Percentiles rank a stretch among this genome's conserved stretches.
These are phyloP conservation scores for Cichladusa arquata DNA, from an alignment of 2,113 vertebrate species.

Conservation along the genomic window DNA sequence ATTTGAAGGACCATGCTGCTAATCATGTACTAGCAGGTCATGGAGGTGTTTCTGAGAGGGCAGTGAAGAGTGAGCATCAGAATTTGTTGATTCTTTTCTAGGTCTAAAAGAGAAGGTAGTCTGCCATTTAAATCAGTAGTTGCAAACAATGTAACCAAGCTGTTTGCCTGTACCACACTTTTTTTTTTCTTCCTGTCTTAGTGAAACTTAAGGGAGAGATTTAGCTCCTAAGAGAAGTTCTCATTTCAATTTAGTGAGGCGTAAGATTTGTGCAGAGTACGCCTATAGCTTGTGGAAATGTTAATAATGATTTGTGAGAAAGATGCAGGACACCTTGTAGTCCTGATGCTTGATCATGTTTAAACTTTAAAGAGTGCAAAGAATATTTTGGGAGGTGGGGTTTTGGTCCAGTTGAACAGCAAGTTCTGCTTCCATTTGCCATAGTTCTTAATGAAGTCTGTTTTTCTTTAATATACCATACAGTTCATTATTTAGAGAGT, in stretches of 20 bases:
- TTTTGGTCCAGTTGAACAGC: neutral
- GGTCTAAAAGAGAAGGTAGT: neutral
- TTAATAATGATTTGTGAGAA: neutral
- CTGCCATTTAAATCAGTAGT: neutral
- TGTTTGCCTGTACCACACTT: neutral
- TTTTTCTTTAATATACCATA: neutral
- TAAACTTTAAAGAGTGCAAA: neutral
- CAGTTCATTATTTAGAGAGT: neutral
- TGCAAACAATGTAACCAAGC: neutral
- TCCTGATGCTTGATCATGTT: neutral
- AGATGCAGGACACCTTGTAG: neutral
- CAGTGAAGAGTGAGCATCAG: neutral
- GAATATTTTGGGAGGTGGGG: neutral
- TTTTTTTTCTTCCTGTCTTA: rapidly evolving
- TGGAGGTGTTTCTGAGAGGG: neutral
- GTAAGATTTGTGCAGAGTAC: neutral
- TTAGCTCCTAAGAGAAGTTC: neutral
- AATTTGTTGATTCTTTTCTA: neutral
- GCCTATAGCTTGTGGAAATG: neutral
- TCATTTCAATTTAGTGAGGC: neutral
- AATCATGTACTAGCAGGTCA: neutral
- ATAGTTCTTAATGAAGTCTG: neutral
- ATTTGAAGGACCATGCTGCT: neutral
- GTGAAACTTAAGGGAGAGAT: neutral
- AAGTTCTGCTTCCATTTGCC: neutral